Percentiles rank a stretch among this genome's conserved stretches.
These are phyloP conservation scores for Hepsetus odoe DNA, from an alignment of 2,113 vertebrate species.

Conservation along the genomic window DNA sequence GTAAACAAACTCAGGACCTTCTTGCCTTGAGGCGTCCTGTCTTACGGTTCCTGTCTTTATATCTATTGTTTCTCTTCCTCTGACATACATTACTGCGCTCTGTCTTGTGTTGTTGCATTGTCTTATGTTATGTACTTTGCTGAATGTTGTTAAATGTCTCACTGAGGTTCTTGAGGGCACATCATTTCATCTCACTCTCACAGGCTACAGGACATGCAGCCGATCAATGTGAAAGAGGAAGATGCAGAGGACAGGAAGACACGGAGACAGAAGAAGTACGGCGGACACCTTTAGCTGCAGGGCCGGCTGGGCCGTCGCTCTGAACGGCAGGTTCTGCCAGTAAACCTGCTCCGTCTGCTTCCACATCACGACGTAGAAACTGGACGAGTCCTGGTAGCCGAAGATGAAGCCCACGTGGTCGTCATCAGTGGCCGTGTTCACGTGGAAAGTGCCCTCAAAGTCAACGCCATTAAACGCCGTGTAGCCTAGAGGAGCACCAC, in stretches of 20 bases:
- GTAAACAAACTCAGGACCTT: too few species aligned
- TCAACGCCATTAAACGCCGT: constrained; percentile 89
- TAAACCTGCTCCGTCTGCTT: constrained; percentile 88
- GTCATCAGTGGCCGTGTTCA: constrained; percentile 85
- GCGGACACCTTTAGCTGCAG: constrained; percentile 85
- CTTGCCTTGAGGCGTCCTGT: too few species aligned
- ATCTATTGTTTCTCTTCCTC: too few species aligned
- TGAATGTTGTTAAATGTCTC: too few species aligned
- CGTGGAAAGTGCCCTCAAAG: constrained; percentile 89
- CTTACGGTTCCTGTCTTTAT: too few species aligned
- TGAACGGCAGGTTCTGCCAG: constrained; percentile 87
- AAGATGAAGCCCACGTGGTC: constrained; percentile 90
- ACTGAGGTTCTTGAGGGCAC: too few species aligned
- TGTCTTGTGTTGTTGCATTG: too few species aligned
- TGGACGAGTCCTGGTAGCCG: constrained; percentile 88
- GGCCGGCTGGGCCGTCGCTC: constrained; percentile 83
- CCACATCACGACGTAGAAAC: constrained; percentile 92
- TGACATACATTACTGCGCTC: too few species aligned
- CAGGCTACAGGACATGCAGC: neutral
- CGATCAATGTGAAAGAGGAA: neutral
- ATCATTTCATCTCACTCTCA: neutral
- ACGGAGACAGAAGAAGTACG: neutral
- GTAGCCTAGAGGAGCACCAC: constrained; percentile 73
- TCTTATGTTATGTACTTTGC: too few species aligned
- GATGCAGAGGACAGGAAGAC: too few species aligned